These are phyloP conservation scores for Hypomecis punctinalis DNA, from an alignment of 2,888 invertebrate species.

Conservation along the genomic window DNA sequence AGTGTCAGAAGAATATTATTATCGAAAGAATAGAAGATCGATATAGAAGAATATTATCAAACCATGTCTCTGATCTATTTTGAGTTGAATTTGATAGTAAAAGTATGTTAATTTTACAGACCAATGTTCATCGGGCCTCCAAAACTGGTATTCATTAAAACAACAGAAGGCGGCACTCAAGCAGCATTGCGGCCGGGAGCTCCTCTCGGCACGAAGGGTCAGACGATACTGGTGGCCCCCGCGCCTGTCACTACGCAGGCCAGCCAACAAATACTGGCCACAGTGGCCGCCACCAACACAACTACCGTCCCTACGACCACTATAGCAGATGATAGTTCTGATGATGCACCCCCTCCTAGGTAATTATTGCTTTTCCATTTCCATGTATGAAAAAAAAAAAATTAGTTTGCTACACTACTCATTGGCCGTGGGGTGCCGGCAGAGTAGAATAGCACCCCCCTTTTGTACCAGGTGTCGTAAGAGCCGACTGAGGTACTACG, in stretches of 20 bases:
- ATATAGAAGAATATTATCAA: too few relatives aligned
- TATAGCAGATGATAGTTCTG: conserved; percentile 58
- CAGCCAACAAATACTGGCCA: conserved; percentile 36
- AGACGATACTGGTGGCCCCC: conserved; percentile 77
- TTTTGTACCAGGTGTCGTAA: too few relatives aligned
- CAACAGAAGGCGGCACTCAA: conserved; percentile 71
- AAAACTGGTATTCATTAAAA: conserved; percentile 81
- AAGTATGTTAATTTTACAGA: conserved; percentile 48
- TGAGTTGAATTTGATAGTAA: neutral
- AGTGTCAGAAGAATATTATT: too few relatives aligned
- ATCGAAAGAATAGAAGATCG: too few relatives aligned
- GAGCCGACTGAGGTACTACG: too few relatives aligned
- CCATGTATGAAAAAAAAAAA: too few relatives aligned
- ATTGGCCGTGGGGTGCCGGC: too few relatives aligned
- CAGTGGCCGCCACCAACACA: conserved; percentile 46
- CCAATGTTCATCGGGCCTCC: conserved; percentile 83
- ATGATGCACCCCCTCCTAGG: conserved; percentile 59
- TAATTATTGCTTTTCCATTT: neutral
- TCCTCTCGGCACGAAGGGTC: conserved; percentile 63
- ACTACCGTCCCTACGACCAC: conserved; percentile 49
- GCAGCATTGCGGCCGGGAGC: conserved; percentile 68
- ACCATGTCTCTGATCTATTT: too few relatives aligned
- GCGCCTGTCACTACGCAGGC: conserved; percentile 55
- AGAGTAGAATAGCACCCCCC: too few relatives aligned
- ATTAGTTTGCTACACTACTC: too few relatives aligned